Base-by-base conservation (phyloP, 2,888 invertebrate species). In the Rhodophaea formosa region DNA sequence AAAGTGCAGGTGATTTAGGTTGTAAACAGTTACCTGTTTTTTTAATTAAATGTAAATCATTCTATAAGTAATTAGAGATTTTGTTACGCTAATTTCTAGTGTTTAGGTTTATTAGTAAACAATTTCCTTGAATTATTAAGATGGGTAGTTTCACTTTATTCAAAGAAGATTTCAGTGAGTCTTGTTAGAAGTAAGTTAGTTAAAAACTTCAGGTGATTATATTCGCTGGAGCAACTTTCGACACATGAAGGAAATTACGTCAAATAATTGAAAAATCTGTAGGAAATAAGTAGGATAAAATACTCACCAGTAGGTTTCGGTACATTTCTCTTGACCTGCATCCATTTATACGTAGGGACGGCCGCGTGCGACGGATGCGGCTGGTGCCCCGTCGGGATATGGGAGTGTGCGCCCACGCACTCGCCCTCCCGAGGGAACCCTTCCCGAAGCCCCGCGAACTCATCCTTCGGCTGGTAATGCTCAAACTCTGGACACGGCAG, bases 291-390 rank as follows among this genome's bases (percentile, higher is more conserved):
- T 23, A n/a, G 5, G 3, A 3, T 29, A 8, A n/a, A 3, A 8
- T 32, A 79, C 95, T 93, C 84, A 97, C 98, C 96, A 83, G 96
- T 92, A 71, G 98, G 97, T 89, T 98, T 98, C 53, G 98, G 97
- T 68, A 97, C 96, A 87, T 98, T 98, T 84, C 99, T 93, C 90
- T 99, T 99, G 75, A 99, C 97, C 92, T 98, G 98, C 99, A 99
- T 99, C 99, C 99, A 99, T 86, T 99, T 98, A 88, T 98, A 99
- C 0, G 98, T 98, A 23, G 97, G 97, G 62, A 97, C 94, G 53
- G 93, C 91, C 12, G 93, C 88, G 67, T 94, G 94, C 74, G 93
- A 75, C 80, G 93, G 65, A 71, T 91, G 81, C 64, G 85, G 70
- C 79, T 85, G 76, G 70, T 88, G 80, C 7, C 67, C 68, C 61